Percentiles rank a stretch among this genome's conserved stretches.
These are phyloP conservation scores for Oryzias celebensis DNA, from an alignment of 2,113 vertebrate genomes.

Conservation along the genomic window DNA sequence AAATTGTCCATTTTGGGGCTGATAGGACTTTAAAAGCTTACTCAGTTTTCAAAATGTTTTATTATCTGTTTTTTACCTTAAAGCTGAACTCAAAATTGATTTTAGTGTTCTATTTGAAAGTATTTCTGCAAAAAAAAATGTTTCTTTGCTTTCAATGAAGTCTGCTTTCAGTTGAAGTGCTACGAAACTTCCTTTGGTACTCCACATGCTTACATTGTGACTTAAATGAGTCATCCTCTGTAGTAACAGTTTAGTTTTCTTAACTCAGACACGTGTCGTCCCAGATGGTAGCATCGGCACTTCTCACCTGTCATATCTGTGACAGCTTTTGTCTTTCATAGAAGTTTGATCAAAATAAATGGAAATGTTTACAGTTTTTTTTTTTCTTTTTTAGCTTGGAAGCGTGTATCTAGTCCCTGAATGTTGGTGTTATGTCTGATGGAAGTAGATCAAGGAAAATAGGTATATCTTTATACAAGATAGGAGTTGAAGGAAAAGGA, in stretches of 20 bases:
- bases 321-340: conserved; percentile 21
- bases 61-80: too few species aligned
- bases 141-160: background rate
- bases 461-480: conserved; percentile 22
- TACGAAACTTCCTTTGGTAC: conserved; percentile 5
- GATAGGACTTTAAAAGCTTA: too few species aligned
- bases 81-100: too few species aligned
- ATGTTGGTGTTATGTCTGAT: conserved; percentile 2
- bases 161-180: background rate
- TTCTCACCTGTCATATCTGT: conserved; percentile 27
- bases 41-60: too few species aligned
- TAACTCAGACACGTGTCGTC: conserved; percentile 14
- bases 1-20: conserved; percentile 6
- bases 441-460: conserved; percentile 19
- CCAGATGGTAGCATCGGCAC: conserved; percentile 21
- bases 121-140: conserved; percentile 15
- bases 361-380: conserved; percentile 8
- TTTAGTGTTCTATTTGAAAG: background rate
- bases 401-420: conserved; percentile 31
- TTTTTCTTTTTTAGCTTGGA: conserved; percentile 22
- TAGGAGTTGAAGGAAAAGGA: conserved; percentile 4
- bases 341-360: conserved; percentile 50
- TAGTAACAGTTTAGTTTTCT: conserved; percentile 18
- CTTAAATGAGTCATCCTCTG: conserved; percentile 14
- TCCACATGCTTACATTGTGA: conserved; percentile 5